These are phyloP conservation scores for Equus przewalskii DNA, from an alignment of 2,113 vertebrate genomes.

Conservation along the genomic window DNA sequence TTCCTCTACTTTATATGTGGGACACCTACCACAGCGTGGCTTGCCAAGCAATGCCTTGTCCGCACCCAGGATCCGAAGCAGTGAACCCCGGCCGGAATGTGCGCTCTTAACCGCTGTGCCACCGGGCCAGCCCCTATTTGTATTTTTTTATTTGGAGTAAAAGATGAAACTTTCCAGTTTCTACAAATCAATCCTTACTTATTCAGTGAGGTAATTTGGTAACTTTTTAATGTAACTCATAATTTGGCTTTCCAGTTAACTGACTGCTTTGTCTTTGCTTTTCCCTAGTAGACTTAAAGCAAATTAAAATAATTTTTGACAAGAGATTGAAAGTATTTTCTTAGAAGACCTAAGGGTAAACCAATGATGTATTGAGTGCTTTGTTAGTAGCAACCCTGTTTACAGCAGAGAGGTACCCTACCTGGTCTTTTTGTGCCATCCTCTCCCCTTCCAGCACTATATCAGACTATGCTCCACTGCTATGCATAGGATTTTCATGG, in stretches of 20 bases:
- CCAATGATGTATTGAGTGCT: not conserved
- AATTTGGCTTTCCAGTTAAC: not conserved
- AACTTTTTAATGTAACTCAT: conserved; percentile 35
- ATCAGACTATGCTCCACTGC: too few relatives aligned
- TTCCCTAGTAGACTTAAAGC: not conserved
- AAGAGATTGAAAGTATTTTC: conserved; percentile 13
- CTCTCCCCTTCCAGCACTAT: too few relatives aligned
- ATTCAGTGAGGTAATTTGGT: not conserved
- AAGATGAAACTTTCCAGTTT: not conserved
- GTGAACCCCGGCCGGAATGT: too few relatives aligned
- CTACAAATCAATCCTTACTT: not conserved
- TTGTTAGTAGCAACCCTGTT: too few relatives aligned
- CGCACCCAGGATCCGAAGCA: too few relatives aligned
- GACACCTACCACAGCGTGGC: too few relatives aligned
- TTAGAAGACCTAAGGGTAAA: conserved; percentile 6
- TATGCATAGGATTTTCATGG: too few relatives aligned
- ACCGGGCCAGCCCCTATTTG: not conserved
- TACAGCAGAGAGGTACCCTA: too few relatives aligned
- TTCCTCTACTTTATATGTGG: too few relatives aligned
- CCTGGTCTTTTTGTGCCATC: too few relatives aligned
- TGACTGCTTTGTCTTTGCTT: conserved; percentile 37
- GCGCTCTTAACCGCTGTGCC: too few relatives aligned
- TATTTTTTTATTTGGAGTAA: conserved; percentile 30
- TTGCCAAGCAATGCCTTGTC: too few relatives aligned
- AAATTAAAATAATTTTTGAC: conserved; percentile 23